Evolutionary conservation across 1,140 invertebrate genomes (phyloP).

Genomic region (Drosophila melanica): DNA sequence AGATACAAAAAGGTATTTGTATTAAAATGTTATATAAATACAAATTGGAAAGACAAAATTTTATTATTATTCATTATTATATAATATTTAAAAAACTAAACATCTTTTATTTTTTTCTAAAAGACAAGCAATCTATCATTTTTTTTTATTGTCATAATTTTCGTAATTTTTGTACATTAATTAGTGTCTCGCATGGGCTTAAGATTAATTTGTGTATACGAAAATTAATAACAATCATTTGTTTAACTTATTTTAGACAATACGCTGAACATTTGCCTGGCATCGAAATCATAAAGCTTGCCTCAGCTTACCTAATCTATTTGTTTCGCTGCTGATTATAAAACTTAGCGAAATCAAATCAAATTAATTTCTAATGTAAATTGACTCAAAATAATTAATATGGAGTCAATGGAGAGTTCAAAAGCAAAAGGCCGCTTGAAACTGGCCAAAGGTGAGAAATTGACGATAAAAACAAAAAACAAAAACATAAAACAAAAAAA

Average conservation of each 20-base stretch:
- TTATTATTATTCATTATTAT: too few species aligned
- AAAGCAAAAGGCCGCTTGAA: conserved; percentile 30
- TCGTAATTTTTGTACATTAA: not conserved
- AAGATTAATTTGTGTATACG: conserved; percentile 20
- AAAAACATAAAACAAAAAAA: conserved; percentile 42
- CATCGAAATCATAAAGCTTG: conserved; percentile 9
- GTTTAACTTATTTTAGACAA: conserved; percentile 1
- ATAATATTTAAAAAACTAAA: too few species aligned
- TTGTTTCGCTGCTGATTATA: conserved; percentile 8
- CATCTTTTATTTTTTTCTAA: too few species aligned
- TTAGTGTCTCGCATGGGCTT: not conserved
- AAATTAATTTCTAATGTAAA: conserved; percentile 27
- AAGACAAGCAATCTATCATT: too few species aligned
- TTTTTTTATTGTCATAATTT: not conserved
- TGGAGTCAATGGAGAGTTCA: conserved; percentile 13
- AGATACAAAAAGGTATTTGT: not conserved
- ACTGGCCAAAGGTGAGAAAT: conserved; percentile 19
- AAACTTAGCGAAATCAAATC: conserved; percentile 20
- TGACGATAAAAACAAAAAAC: conserved; percentile 45
- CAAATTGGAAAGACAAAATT: too few species aligned
- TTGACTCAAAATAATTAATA: conserved; percentile 1
- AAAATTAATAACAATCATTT: conserved; percentile 2
- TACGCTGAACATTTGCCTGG: not conserved
- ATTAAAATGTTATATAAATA: too few species aligned
- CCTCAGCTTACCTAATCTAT: conserved; percentile 16